phyloP scores from a whole-genome alignment of 2,888 invertebrate genomes.

The Acrocera orbiculus region DNA sequence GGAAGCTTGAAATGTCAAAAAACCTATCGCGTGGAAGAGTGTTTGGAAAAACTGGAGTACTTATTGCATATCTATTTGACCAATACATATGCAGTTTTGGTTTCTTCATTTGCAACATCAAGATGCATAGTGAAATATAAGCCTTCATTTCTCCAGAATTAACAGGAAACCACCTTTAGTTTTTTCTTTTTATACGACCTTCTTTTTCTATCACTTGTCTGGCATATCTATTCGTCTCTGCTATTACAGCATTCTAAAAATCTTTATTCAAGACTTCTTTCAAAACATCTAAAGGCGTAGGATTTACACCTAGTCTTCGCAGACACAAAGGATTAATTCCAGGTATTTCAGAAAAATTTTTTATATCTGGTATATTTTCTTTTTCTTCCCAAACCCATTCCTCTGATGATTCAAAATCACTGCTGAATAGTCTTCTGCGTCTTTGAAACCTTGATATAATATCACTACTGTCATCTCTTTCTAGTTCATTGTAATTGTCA shows the following conservation, averaged over 20 bases:
- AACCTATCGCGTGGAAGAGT: slow-evolving; percentile 1
- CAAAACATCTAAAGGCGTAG: slow-evolving; percentile 2
- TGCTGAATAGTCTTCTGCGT: slow-evolving; percentile 2
- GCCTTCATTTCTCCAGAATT: slow-evolving; percentile 1
- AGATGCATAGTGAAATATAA: slow-evolving; percentile 3
- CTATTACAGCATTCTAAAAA: slow-evolving; percentile 1
- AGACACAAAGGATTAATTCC: slow-evolving; percentile 3
- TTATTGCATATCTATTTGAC: slow-evolving; percentile 1
- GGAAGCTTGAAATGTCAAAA: not conserved
- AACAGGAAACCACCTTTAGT: slow-evolving; percentile 2
- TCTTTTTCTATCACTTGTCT: slow-evolving; percentile 1
- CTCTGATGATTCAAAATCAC: not conserved
- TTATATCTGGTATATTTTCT: slow-evolving; percentile 2
- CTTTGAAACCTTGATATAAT: not conserved
- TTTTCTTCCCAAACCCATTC: not conserved
- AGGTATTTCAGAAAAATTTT: slow-evolving; percentile 1
- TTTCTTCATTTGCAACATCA: slow-evolving; percentile 2
- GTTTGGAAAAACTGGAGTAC: slow-evolving; percentile 1
- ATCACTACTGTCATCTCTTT: not conserved
- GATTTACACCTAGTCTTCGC: slow-evolving; percentile 1
- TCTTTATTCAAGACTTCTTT: slow-evolving; percentile 1
- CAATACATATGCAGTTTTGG: slow-evolving; percentile 3
- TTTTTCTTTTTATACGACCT: not conserved
- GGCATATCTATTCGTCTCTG: slow-evolving; percentile 1
- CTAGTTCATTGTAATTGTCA: not conserved